A percentile compares a stretch with the other conserved stretches of the same genome.
phyloP scores from a whole-genome alignment of 2,113 vertebrate genomes.

The Haplochromis burtoni region DNA sequence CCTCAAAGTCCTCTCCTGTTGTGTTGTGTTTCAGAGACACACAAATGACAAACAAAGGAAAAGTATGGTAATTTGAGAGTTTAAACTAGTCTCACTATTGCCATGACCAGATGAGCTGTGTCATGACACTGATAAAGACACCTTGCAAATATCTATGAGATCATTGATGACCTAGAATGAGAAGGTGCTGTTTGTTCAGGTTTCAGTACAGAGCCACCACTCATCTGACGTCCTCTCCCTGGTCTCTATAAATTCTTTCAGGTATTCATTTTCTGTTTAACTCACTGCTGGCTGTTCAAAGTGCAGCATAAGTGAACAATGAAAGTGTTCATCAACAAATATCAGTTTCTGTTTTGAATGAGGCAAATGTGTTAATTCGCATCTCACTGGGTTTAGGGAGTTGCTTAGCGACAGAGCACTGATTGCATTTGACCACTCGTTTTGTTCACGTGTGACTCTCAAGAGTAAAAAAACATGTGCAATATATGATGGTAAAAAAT shows the following conservation, averaged over 20 bases:
- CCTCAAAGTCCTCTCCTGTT: background rate
- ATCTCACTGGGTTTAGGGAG: background rate
- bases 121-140: background rate
- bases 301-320: background rate
- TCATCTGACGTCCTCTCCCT: background rate
- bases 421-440: background rate
- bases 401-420: background rate
- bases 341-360: background rate
- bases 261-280: background rate
- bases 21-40: background rate
- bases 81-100: background rate
- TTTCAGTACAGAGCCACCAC: background rate
- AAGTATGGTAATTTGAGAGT: background rate
- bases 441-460: background rate
- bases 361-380: background rate
- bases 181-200: background rate
- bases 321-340: background rate
- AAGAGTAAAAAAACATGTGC: background rate
- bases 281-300: background rate
- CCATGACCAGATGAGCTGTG: background rate
- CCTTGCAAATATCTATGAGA: background rate
- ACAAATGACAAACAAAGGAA: background rate
- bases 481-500: background rate
- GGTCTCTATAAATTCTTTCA: background rate
- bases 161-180: background rate